Base-by-base conservation (phyloP, 2,888 invertebrate species). In the Taphrorychus bicolor region DNA sequence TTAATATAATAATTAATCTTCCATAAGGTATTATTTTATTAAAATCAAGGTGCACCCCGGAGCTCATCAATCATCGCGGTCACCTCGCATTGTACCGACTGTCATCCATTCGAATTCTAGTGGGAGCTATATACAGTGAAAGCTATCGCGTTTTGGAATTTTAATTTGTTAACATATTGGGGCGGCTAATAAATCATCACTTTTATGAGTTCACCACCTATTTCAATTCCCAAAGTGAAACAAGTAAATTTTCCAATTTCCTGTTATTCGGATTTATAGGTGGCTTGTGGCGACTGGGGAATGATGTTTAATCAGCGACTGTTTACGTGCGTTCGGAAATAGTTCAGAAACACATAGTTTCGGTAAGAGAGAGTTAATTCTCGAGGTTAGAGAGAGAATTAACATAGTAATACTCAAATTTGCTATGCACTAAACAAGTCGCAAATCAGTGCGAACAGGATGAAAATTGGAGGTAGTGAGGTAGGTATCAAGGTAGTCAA, bases 151-250 rank as follows among this genome's bases (percentile, higher is more conserved):
- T 51, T 51, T n/a, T 17, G 22, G 52, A 59, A 59, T 59, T 40
- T 59, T 59, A 59, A 59, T 59, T 52, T 51, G 24, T 51, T 17
- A 49, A 41, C 57, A 32, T 32, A 18, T 17, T 22, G 45, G 14
- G 59, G 49, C 40, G 52, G 59, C 41, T 40, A 5, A 52, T 59
- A 59, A 52, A 59, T 59, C 51, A 32, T 19, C 40, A 32, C 3
- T 32, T 32, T 32, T 32, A 3, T 32, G n/a, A 18, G 40, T 59
- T 59, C 40, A 59, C 56, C 58, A 57, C 57, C 57, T 19, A 57
- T 11, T 32, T 32, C 32, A 1, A 11, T 2, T 1, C 32, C 9
- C 32, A 32, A 32, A 9, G 3, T 32, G 2, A 32, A 32, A 32
- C 32, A 32, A 32, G 1, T 32, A 32, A 32, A 32, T 1, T 32